phyloP scores from a whole-genome alignment of 2,797 vertebrate species.

The Gobionotothen gibberifrons region DNA sequence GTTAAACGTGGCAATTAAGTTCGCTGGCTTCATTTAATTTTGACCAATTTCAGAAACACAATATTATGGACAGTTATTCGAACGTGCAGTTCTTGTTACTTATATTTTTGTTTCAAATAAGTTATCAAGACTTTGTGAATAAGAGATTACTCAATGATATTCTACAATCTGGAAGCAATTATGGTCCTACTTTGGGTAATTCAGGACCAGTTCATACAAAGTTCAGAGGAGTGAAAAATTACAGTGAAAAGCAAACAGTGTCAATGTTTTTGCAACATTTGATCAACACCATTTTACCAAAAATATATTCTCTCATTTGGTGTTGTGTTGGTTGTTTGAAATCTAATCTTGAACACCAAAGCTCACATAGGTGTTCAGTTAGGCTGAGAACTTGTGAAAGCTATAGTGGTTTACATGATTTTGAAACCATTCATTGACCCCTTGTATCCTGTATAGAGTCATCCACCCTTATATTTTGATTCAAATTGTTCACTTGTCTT shows the following conservation, averaged over 20 bases:
- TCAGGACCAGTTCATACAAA: not conserved
- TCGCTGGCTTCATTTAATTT: conserved; percentile 13
- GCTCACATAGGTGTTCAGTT: not conserved
- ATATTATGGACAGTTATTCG: conserved; percentile 2
- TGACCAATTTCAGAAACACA: conserved; percentile 26
- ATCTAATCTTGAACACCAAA: not conserved
- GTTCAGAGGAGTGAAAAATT: not conserved
- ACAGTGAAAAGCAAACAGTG: not conserved
- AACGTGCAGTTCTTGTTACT: not conserved
- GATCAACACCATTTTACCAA: not conserved
- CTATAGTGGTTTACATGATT: not conserved
- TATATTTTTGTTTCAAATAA: not conserved
- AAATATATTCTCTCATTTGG: not conserved
- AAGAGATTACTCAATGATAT: conserved; percentile 1
- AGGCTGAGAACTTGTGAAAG: not conserved
- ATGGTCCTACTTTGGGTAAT: conserved; percentile 2
- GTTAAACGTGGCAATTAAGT: conserved; percentile 23
- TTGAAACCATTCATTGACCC: not conserved
- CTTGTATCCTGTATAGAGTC: not conserved
- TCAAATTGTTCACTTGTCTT: not conserved
- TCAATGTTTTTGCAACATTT: too few species aligned
- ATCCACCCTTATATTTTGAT: not conserved
- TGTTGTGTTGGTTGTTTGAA: not conserved
- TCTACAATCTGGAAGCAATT: conserved; percentile 7
- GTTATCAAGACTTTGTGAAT: not conserved